Evolutionary conservation across 2,113 vertebrate genomes (phyloP), one percentile per base, ranked within the genome.

Genomic region (Antigone vipio): DNA sequence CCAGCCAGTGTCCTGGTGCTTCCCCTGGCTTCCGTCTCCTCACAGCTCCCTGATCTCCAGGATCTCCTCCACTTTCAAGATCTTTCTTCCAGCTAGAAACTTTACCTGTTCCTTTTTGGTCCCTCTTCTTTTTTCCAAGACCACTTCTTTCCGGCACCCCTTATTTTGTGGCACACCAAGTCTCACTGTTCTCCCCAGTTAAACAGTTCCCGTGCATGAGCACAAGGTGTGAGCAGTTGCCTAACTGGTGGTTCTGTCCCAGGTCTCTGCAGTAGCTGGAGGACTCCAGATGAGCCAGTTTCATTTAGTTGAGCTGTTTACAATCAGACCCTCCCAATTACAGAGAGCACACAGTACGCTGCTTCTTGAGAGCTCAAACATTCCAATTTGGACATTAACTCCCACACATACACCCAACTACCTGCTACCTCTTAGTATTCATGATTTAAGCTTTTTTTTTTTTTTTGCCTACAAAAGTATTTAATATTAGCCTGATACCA

Each of bases 61-160:
- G 18, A 67, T 47, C 15, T 69, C 30, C 29, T 27, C 9, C 14
- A 27, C 49, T 58, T 44, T 21, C 79, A 79, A 32, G 34, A 44
- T 35, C 44, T 56, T 67, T 71, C 16, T 35, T 62, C 5, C 74
- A 67, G 42, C 15, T 21, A 63, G 42, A 17, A 78, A n/a, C 47
- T 58, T 62, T 44, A 63, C 30, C 6, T 19, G 47, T 40, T 55
- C 71, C 50, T 2, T 0, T 63, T 45, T 0, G 0, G 0, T 10
- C 19, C n/a, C 9, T 15, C 14, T 63, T 67, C 35, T 64, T 58
- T 63, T 30, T 45, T 35, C 56, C 52, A 66, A 74, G 27, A 58
- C 7, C 12, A 9, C 26, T 78, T 53, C 42, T 32, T 73, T 17
- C 32, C 0, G 0, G 27, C n/a, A 58, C 5, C 11, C 35, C 15